Evolutionary conservation across 2,888 invertebrate genomes (phyloP), one percentile per base, ranked within the genome.

Genomic region (Stenichneumon culpator): DNA sequence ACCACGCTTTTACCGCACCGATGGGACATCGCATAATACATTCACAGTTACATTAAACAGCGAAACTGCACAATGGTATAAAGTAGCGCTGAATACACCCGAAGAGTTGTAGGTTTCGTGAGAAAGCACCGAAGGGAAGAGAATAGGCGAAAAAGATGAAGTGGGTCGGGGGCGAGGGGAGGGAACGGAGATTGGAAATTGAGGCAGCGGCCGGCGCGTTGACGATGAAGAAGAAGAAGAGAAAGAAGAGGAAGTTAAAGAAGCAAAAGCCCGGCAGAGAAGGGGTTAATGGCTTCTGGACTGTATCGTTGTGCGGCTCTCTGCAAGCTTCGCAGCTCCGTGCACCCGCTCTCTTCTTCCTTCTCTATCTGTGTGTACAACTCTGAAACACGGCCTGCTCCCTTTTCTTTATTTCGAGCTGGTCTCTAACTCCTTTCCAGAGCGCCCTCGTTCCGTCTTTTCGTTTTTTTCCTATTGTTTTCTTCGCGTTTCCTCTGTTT

Each of bases 241-340:
- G 67, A 77, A 77, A 82, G 57, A 72, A 39, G 72, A 72, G 65
- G 65, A 84, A 81, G 68, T 73, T 68, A 32, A 78, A 70, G 81
- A 84, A 84, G 25, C 36, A 63, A 60, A 67, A 63, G 54, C 44
- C 7, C 50, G 65, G 39, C 50, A 65, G 39, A 84, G 80, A 84
- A 84, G 77, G 84, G 78, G 84, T 84, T 84, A 84, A 84, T 84
- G 84, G 84, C 78, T 84, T 84, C 84, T 84, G 78, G 72, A 68
- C 73, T 57, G 68, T 69, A 68, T 63, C 65, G 67, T 22, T 65
- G 11, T 11, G 68, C 63, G 63, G 28, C 28, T 28, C 77, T 78
- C 60, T 50, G 78, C 22, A 74, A 50, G 47, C 68, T 78, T 74
- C 65, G 63, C 52, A 67, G 73, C 65, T 57, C 73, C 36, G 28